A percentile compares a stretch with the other conserved stretches of the same genome.
phyloP scores from a whole-genome alignment of 2,888 invertebrate species.

The Phengaris arion region DNA sequence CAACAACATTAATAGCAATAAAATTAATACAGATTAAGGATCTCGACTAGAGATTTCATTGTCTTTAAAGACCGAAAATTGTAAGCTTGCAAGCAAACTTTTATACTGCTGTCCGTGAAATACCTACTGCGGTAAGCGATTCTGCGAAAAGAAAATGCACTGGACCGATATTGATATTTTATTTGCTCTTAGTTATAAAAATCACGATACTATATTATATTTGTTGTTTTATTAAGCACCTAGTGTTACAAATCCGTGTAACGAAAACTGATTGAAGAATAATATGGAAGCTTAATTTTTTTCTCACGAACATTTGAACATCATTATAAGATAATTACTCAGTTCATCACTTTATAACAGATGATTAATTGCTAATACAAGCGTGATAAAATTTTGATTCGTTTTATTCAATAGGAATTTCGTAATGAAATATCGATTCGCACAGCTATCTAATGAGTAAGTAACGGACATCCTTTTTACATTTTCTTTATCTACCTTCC shows the following conservation, averaged over 20 bases:
- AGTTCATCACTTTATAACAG: slow-evolving; percentile 19
- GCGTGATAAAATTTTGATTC: neutral
- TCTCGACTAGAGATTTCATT: too few relatives aligned
- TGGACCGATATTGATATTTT: neutral
- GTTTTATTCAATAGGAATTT: neutral
- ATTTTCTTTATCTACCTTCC: too few relatives aligned
- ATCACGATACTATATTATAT: neutral
- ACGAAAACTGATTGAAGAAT: slow-evolving; percentile 4
- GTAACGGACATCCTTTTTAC: neutral
- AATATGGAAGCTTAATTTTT: neutral
- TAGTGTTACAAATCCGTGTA: slow-evolving; percentile 16
- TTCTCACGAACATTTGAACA: slow-evolving; percentile 6
- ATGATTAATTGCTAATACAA: slow-evolving; percentile 12
- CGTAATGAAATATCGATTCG: neutral
- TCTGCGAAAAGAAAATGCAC: neutral
- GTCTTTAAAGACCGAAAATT: too few relatives aligned
- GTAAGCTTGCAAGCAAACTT: too few relatives aligned
- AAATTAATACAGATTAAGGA: too few relatives aligned
- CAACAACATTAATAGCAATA: too few relatives aligned
- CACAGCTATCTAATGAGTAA: neutral
- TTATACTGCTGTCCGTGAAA: too few relatives aligned
- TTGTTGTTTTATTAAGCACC: slow-evolving; percentile 6
- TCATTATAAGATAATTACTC: slow-evolving; percentile 14
- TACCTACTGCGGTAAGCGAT: too few relatives aligned
- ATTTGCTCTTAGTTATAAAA: neutral